Evolutionary conservation across 2,888 invertebrate genomes (phyloP), one percentile per base, ranked within the genome.

Genomic region (Acronicta psi): DNA sequence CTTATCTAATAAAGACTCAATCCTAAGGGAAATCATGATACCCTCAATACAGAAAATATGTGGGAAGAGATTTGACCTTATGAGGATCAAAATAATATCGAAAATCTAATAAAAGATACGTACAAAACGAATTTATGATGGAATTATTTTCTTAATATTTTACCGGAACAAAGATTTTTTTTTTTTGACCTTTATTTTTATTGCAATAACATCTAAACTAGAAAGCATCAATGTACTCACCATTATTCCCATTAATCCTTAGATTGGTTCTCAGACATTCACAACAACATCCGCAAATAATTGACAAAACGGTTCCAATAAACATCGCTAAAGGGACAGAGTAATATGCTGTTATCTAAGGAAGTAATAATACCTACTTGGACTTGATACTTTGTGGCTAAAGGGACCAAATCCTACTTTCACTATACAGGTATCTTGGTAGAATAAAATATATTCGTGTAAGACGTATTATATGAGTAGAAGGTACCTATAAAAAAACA

Each of bases 11-110:
- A 65, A 64, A 72, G 68, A 62, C 49, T 57, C 18, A 16, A 55
- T 50, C 81, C 69, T 58, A 8, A 47, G 81, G 81, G 81, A 81
- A 81, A 81, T 81, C 78, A 78, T 11, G 31, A 46, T 31, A 41
- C 53, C 59, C 58, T 65, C 56, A 52, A 63, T 54, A 62, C 42
- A 38, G 36, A 36, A n/a, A 46, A 49, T 42, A 16, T 52, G 25
- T 31, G 38, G 45, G 31, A 61, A 61, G 37, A 23, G 18, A 59
- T 37, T 54, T 50, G 56, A 44, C 13, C 47, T 53, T 37, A 43
- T 38, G 37, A n/a, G 23, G 45, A 55, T 58, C 29, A 31, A 57
- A 47, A 54, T 43, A 47, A 51, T 43, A 11, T 18, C 42, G 25
- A 46, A 49, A 56, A 68, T 61, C 44, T 43, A 13, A 40, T 40